Percentiles rank a stretch among this genome's conserved stretches.
Conservation (phyloP, 2,113 vertebrate genomes). For the Hippolais icterina region DNA sequence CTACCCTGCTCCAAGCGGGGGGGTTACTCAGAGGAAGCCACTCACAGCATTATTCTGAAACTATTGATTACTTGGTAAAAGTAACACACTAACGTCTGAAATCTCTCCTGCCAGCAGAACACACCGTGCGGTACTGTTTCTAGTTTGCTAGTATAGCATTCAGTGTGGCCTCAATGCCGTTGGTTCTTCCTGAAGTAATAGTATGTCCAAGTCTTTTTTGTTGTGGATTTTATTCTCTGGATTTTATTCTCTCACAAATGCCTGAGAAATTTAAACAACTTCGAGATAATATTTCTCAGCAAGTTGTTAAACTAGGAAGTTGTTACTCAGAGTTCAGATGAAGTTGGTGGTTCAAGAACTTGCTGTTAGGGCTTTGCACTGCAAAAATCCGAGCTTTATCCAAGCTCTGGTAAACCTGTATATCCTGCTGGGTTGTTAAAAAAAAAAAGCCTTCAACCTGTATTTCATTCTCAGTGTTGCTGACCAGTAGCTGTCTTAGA, state of each 20-base stretch:
- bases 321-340: not conserved
- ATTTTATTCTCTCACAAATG: not conserved
- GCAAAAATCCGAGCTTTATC: not conserved
- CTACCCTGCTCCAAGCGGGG: not conserved
- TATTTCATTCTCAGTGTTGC: not conserved
- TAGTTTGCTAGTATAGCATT: not conserved
- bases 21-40: not conserved
- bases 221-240: too few species aligned
- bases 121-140: rapidly evolving
- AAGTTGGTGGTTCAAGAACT: not conserved
- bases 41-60: rapidly evolving
- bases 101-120: not conserved
- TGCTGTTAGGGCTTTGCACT: not conserved
- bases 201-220: not conserved
- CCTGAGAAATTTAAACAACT: not conserved
- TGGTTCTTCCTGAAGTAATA: not conserved
- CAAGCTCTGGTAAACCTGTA: not conserved
- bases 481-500: not conserved
- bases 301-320: not conserved
- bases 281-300: not conserved
- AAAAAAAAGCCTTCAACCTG: not conserved
- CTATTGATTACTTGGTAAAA: not conserved
- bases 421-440: not conserved
- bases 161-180: rapidly evolving
- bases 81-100: rapidly evolving